phyloP scores from a whole-genome alignment of 2,113 vertebrate genomes.

The Pholis gunnellus region DNA sequence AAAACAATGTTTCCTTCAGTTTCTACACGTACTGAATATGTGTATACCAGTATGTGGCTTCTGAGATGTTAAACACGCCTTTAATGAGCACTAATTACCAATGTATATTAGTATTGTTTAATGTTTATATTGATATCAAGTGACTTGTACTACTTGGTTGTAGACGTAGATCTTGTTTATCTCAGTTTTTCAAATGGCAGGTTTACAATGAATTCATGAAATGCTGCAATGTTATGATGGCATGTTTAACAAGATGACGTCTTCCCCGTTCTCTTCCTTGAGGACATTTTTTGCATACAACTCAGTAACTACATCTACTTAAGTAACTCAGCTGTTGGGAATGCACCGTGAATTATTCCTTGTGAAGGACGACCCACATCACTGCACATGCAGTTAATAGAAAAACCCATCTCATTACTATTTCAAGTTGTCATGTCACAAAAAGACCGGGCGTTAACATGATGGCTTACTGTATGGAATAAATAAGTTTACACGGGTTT shows the following conservation, averaged over 20 bases:
- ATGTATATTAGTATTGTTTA: background rate
- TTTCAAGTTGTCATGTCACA: constrained; percentile 20
- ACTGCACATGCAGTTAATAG: background rate
- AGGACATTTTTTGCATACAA: background rate
- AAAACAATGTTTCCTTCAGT: background rate
- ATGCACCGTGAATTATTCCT: background rate
- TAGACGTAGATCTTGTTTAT: background rate
- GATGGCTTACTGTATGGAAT: constrained; percentile 20
- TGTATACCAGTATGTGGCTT: background rate
- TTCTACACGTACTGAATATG: background rate
- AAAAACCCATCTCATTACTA: constrained; percentile 14
- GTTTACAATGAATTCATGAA: background rate
- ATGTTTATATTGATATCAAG: background rate
- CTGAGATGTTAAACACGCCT: background rate
- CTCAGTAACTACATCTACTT: background rate
- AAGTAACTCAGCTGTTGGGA: background rate
- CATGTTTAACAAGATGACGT: background rate
- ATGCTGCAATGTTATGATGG: background rate
- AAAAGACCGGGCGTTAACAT: constrained; percentile 11
- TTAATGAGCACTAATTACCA: background rate
- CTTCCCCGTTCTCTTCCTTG: background rate
- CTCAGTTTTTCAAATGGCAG: background rate
- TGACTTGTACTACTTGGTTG: background rate
- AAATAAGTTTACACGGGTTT: constrained; percentile 47
- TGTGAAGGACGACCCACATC: background rate